These are phyloP conservation scores for Metridium senile DNA, from an alignment of 92 coral and sea anemone species.

Conservation along the genomic window DNA sequence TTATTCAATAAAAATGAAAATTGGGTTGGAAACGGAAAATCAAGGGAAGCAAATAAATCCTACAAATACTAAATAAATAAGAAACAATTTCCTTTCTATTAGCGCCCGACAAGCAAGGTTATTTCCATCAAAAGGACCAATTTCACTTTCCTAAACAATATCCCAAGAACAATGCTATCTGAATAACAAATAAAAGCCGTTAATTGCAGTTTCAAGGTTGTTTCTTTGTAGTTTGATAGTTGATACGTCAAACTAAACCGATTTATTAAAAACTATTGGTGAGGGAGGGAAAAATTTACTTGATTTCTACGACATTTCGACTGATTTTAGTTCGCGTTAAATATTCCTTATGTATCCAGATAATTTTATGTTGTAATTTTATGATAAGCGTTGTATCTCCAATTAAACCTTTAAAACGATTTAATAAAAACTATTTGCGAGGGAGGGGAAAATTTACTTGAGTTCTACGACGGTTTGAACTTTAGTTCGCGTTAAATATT, in stretches of 20 bases:
- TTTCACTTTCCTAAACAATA: slow-evolving; percentile 10
- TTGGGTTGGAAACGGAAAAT: neutral
- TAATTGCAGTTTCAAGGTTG: slow-evolving; percentile 14
- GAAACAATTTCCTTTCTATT: slow-evolving; percentile 7
- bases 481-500: no score
- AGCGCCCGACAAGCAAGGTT: neutral
- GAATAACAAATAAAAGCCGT: neutral
- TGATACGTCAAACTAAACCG: neutral
- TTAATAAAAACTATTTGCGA: no score
- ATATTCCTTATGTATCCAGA: no score
- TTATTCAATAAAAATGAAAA: neutral
- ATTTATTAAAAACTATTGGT: neutral
- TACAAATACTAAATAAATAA: neutral
- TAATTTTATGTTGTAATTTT: no score
- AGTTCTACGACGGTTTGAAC: no score
- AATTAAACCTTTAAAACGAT: no score
- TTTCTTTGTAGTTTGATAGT: neutral
- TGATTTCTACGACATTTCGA: no score
- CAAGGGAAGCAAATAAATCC: neutral
- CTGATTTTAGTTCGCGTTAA: no score
- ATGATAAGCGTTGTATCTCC: no score
- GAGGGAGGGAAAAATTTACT: no score
- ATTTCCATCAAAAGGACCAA: slow-evolving; percentile 3
- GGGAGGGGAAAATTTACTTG: no score
- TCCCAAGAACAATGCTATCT: slow-evolving; percentile 8